Base-by-base conservation (phyloP, 2,888 invertebrate genomes). In the Cheilosia grossa region DNA sequence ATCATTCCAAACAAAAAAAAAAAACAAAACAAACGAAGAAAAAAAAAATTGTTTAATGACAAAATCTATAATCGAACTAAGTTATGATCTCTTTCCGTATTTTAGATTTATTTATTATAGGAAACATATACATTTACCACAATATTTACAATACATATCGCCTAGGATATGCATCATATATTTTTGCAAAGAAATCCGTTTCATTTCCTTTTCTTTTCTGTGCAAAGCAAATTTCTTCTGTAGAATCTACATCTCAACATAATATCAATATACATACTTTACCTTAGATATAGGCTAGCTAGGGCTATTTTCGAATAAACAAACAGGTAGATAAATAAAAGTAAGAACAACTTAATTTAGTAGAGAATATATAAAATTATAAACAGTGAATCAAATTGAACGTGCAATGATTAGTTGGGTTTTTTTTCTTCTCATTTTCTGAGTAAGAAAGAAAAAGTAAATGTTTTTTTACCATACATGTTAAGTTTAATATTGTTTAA, bases 301-400 rank as follows among this genome's bases (percentile, higher is more conserved):
- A 83, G 83, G 83, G 70, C 74, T 83, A 70, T 83, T 79, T 74
- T 80, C 56, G 53, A 81, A 81, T 75, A 49, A 78, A 78, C 66
- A 56, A 58, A 66, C 24, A 44, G 33, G 61, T 51, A 47, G 33
- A 56, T 4, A 17, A 61, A 44, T 54, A 7, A 44, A 37, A 47
- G 9, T 9, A 9, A 42, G 42, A 21, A 40, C 21, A 0, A 21
- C 49, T 54, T 56, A 73, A 69, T 59, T 51, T 59, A 66, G 70
- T 69, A 70, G 75, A 40, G 40, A 70, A 64, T 63, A n/a, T 33
- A 53, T 47, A 61, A 72, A 24, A 47, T 10, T 33, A 42, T 47
- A 42, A 74, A 73, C 58, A 49, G 77, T 53, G 33, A 67, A 51
- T 53, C 51, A 37, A 64, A 70, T 59, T 49, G 15, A 53, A 64